Percentiles rank a stretch among this genome's conserved stretches.
phyloP scores from a whole-genome alignment of 2,888 invertebrate species.

The Ormyrus pomaceus region DNA sequence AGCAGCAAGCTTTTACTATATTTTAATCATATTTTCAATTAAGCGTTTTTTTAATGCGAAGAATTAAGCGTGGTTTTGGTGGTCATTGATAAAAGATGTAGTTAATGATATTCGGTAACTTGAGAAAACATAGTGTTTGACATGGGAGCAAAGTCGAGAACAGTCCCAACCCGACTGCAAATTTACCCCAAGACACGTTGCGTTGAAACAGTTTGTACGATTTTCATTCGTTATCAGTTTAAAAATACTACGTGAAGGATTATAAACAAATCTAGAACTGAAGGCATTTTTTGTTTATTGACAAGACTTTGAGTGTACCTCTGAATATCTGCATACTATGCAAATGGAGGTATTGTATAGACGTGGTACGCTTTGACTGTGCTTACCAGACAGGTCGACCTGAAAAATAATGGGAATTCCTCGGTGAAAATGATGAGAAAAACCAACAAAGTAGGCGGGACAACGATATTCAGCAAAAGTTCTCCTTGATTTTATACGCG shows the following conservation, averaged over 20 bases:
- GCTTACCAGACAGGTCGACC: slow-evolving; percentile 55
- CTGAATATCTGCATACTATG: slow-evolving; percentile 46
- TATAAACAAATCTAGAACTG: slow-evolving; percentile 51
- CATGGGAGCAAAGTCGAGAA: slow-evolving; percentile 63
- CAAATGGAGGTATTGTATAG: slow-evolving; percentile 48
- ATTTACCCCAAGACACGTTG: slow-evolving; percentile 52
- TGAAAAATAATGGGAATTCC: slow-evolving; percentile 52
- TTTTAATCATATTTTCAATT: slow-evolving; percentile 41
- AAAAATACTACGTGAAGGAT: slow-evolving; percentile 46
- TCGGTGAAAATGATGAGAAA: slow-evolving; percentile 54
- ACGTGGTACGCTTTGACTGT: slow-evolving; percentile 56
- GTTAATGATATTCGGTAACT: slow-evolving; percentile 57
- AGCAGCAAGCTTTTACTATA: slow-evolving; percentile 18
- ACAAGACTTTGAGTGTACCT: slow-evolving; percentile 52
- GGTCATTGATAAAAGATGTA: slow-evolving; percentile 29
- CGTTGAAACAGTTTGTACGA: slow-evolving; percentile 51
- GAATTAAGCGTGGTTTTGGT: slow-evolving; percentile 40
- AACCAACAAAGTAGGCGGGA: slow-evolving; percentile 55
- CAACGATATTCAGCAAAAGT: slow-evolving; percentile 55
- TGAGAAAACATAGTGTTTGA: slow-evolving; percentile 58
- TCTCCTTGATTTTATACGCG: slow-evolving; percentile 58
- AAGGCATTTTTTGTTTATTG: slow-evolving; percentile 54
- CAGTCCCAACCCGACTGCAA: slow-evolving; percentile 58
- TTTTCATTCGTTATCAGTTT: slow-evolving; percentile 53
- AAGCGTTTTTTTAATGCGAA: slow-evolving; percentile 19